These are phyloP conservation scores for Platycnemis pennipes DNA, from an alignment of 2,888 invertebrate genomes.

Conservation along the genomic window DNA sequence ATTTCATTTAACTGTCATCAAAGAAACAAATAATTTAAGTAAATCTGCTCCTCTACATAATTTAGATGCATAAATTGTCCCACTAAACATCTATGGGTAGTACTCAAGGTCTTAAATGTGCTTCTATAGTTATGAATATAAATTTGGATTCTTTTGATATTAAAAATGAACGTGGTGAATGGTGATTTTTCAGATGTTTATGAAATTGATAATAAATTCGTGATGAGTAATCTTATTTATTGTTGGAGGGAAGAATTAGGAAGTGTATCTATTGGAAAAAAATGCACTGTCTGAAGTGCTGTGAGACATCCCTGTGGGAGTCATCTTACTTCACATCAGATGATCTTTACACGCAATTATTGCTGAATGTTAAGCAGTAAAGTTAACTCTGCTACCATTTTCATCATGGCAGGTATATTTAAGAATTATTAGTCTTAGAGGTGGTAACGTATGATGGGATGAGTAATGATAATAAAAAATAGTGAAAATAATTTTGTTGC, in stretches of 20 bases:
- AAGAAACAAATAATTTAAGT: too few relatives aligned
- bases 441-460: background rate
- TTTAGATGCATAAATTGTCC: background rate
- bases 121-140: too few relatives aligned
- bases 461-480: slow-evolving; percentile 11
- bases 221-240: background rate
- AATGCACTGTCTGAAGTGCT: background rate
- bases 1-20: too few relatives aligned
- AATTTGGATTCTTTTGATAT: too few relatives aligned
- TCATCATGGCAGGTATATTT: background rate
- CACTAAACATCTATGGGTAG: background rate
- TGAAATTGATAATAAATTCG: background rate
- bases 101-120: too few relatives aligned
- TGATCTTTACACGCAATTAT: background rate
- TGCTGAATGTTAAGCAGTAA: background rate
- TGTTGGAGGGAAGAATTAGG: background rate
- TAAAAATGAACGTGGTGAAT: background rate
- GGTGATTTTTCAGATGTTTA: background rate
- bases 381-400: background rate
- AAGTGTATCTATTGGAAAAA: background rate
- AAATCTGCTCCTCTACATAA: too few relatives aligned
- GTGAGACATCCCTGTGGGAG: background rate
- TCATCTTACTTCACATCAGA: background rate
- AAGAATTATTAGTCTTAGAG: background rate
- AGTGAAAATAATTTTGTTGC: background rate